These are phyloP conservation scores for Meganola albula DNA, from an alignment of 2,888 invertebrate species.

Conservation along the genomic window DNA sequence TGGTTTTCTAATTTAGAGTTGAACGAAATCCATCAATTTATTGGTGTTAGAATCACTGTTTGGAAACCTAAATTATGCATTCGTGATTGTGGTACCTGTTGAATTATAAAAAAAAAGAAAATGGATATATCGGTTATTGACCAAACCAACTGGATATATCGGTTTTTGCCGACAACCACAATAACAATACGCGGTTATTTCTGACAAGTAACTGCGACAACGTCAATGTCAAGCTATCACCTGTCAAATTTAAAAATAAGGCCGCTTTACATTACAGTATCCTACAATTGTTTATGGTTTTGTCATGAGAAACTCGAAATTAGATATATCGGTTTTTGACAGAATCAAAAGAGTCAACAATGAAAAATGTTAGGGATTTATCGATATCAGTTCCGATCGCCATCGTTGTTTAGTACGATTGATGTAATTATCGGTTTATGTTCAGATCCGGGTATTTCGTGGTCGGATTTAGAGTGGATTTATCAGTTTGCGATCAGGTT, in stretches of 20 bases:
- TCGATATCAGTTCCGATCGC: constrained; percentile 9
- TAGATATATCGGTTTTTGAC: constrained; percentile 7
- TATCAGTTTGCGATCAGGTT: constrained; percentile 8
- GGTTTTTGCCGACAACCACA: constrained; percentile 6
- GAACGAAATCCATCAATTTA: constrained; percentile 12
- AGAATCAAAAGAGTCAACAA: constrained; percentile 5
- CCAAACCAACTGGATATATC: constrained; percentile 11
- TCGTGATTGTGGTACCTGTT: constrained; percentile 9
- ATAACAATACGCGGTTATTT: constrained; percentile 3
- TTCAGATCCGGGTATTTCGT: constrained; percentile 10
- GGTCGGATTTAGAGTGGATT: constrained; percentile 12
- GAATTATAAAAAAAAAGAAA: constrained; percentile 8
- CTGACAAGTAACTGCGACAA: constrained; percentile 5
- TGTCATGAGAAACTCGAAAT: constrained; percentile 4
- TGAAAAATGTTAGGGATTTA: constrained; percentile 7
- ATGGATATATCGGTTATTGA: constrained; percentile 10
- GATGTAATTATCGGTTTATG: constrained; percentile 3
- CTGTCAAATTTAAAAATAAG: constrained; percentile 5
- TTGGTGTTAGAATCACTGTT: constrained; percentile 11
- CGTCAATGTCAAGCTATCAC: constrained; percentile 5
- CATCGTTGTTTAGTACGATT: constrained; percentile 6
- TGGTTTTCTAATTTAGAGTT: constrained; percentile 13
- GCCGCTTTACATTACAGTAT: constrained; percentile 2
- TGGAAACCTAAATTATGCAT: constrained; percentile 13
- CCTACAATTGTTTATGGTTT: constrained; percentile 3